Conservation (phyloP, 2,888 invertebrate genomes). For the Rotaria macrura region DNA sequence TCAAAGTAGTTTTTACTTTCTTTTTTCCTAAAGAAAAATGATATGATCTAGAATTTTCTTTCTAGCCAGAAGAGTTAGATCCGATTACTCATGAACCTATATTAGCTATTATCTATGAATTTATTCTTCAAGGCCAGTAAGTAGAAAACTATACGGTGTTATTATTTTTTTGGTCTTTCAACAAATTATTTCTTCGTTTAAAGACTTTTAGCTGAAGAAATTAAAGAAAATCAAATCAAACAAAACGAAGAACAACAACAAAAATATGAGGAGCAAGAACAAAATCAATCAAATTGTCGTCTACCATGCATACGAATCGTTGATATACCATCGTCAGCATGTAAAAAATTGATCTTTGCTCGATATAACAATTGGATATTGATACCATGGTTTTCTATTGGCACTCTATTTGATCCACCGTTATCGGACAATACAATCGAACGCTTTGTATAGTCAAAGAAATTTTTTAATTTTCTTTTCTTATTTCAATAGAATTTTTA, state of each 20-base stretch:
- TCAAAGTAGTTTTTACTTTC: no score
- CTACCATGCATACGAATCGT: not conserved
- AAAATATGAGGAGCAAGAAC: not conserved
- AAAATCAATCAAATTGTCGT: not conserved
- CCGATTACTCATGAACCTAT: not conserved
- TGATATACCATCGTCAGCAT: not conserved
- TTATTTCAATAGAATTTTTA: no score
- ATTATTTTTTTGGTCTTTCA: no score
- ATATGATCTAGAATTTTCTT: not conserved
- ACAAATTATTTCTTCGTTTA: not conserved
- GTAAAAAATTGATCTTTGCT: not conserved
- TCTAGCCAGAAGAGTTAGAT: not conserved
- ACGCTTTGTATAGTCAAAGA: not conserved
- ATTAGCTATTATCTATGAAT: not conserved
- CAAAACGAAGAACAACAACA: not conserved
- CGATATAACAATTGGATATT: not conserved
- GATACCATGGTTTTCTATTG: constrained; percentile 2
- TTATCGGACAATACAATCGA: not conserved
- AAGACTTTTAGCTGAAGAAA: not conserved
- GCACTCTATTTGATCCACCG: not conserved
- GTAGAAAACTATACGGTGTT: not conserved
- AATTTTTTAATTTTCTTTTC: no score
- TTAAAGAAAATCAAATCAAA: not conserved
- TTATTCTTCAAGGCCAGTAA: not conserved
- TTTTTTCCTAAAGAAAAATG: no score